Evolutionary conservation across 1,140 invertebrate species (phyloP).

Genomic region (Drosophila pachea): DNA sequence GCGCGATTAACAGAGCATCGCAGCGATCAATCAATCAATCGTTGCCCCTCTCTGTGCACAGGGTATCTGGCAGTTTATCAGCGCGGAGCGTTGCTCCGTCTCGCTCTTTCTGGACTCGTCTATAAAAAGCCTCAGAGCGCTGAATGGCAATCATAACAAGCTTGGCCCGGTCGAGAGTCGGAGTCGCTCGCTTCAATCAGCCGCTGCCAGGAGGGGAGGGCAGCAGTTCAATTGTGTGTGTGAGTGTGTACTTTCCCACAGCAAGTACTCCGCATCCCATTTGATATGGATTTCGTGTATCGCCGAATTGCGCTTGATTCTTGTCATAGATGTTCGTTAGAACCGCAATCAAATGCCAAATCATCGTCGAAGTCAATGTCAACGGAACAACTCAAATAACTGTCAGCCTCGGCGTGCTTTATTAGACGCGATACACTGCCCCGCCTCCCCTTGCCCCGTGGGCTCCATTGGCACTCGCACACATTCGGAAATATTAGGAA

Average conservation of each 20-base stretch:
- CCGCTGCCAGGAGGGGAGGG: conserved; percentile 2
- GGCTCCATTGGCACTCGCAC: conserved; percentile 63
- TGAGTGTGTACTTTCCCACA: conserved; percentile 12
- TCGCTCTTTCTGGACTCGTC: conserved; percentile 10
- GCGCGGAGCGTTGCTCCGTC: neutral
- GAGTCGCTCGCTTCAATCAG: conserved; percentile 27
- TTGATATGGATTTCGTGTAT: conserved; percentile 15
- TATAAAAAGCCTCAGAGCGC: conserved; percentile 31
- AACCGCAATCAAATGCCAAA: conserved; percentile 49
- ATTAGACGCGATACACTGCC: neutral
- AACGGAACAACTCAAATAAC: conserved; percentile 42
- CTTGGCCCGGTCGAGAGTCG: conserved; percentile 23
- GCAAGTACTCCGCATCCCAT: conserved; percentile 27
- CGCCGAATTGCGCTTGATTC: conserved; percentile 33
- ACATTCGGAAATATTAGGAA: conserved; percentile 30
- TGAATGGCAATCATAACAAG: conserved; percentile 35
- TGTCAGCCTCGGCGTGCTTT: conserved; percentile 21
- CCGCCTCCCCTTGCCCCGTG: conserved; percentile 13
- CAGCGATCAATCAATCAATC: no score
- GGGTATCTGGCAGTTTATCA: conserved; percentile 3
- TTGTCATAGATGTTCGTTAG: conserved; percentile 52
- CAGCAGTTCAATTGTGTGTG: conserved; percentile 34
- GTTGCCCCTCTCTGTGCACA: no score
- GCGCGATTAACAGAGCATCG: no score
- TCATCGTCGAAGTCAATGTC: conserved; percentile 43